Conservation (phyloP, 2,797 vertebrate genomes). For the Melanotaenia trifasciata region DNA sequence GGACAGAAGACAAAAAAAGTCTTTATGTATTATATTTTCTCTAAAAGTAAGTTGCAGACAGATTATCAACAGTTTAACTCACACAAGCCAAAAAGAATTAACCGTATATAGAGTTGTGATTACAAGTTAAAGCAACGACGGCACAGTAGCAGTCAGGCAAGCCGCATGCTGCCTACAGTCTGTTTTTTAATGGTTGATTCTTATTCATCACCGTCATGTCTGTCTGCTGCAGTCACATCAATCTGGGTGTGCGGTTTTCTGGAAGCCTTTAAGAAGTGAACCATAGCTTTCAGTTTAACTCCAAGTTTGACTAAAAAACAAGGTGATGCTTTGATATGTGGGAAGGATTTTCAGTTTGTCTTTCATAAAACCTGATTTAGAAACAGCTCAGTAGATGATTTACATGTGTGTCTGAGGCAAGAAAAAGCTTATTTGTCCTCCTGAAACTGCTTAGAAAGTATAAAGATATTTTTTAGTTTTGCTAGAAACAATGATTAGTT, state of each 20-base stretch:
- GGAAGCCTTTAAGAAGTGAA: background rate
- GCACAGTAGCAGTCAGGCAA: background rate
- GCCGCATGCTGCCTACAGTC: background rate
- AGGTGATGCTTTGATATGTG: background rate
- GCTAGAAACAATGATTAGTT: background rate
- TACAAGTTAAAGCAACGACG: background rate
- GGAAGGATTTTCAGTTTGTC: background rate
- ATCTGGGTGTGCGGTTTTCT: background rate
- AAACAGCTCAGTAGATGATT: background rate
- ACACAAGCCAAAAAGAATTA: background rate
- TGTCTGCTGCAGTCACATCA: background rate
- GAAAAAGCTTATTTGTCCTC: background rate
- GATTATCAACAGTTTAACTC: background rate
- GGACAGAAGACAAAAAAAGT: too few relatives aligned
- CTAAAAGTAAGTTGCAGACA: too few relatives aligned
- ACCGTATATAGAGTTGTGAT: background rate
- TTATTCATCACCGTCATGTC: background rate
- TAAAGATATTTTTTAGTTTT: conserved; percentile 5
- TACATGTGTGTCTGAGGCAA: background rate
- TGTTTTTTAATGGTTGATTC: background rate
- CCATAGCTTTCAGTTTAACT: background rate
- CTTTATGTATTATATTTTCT: too few relatives aligned
- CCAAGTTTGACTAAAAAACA: background rate
- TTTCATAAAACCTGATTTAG: background rate
- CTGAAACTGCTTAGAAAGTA: conserved; percentile 10